A percentile compares a stretch with the other conserved stretches of the same genome.
These are phyloP conservation scores for Luscinia megarhynchos DNA, from an alignment of 2,797 vertebrate genomes.

Conservation along the genomic window DNA sequence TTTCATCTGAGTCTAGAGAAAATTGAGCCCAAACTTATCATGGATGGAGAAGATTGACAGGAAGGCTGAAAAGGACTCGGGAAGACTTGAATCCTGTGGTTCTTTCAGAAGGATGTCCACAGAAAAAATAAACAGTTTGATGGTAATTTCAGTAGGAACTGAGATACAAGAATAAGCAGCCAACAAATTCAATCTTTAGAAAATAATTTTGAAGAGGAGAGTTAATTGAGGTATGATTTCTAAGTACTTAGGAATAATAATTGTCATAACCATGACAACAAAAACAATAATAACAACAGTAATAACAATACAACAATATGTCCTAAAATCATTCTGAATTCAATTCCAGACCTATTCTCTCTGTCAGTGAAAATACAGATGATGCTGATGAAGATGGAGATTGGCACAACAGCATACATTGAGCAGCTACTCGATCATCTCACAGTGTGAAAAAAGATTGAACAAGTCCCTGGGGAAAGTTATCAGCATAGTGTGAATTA, in stretches of 20 bases:
- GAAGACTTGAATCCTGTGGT: not conserved
- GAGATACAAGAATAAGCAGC: not conserved
- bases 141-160: not conserved
- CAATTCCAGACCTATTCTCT: not conserved
- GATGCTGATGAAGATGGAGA: not conserved
- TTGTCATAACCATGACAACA: not conserved
- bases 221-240: not conserved
- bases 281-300: not conserved
- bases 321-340: not conserved
- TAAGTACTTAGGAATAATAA: not conserved
- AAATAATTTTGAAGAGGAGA: not conserved
- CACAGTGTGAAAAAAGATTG: not conserved
- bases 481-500: not conserved
- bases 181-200: not conserved
- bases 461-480: not conserved
- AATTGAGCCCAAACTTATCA: not conserved
- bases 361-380: not conserved
- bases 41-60: not conserved
- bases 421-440: not conserved
- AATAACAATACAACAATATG: not conserved
- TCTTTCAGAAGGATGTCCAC: not conserved
- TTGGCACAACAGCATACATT: not conserved
- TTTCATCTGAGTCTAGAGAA: not conserved
- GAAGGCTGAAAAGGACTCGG: not conserved
- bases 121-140: not conserved